Evolutionary conservation across 2,888 invertebrate species (phyloP), one percentile per base, ranked within the genome.

Genomic region (Craniophora ligustri): DNA sequence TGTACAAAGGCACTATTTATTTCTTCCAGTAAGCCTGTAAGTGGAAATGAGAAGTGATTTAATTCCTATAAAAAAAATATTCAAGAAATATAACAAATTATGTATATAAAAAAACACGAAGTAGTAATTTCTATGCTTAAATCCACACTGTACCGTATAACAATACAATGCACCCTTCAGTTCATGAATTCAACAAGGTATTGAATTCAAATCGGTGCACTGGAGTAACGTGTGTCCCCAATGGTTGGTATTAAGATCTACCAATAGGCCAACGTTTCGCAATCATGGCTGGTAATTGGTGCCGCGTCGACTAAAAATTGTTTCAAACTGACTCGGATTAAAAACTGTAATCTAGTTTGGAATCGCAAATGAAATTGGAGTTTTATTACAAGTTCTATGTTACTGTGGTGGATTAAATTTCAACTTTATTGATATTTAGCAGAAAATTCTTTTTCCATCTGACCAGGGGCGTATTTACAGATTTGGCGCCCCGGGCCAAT

Each of bases 221-320:
- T 15, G 3, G 10, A 11, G 13, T 11, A 0, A 6, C 39, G 5
- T 40, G 23, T 65, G 28, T 5, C 40, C 23, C 10, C 23, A 10
- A 23, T 23, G 10, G 2, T 23, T 10, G 2, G 23, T 10, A 3
- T 23, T n/a, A n/a, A n/a, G n/a, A 10, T 23, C 23, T 23, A 3
- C 23, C 23, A 23, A 10, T 23, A 2, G 13, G 14, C 3, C 31
- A 31, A 2, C 14, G 10, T 16, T 66, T 51, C 40, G 35, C 51
- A 65, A 66, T 59, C 45, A 41, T 59, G 23, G 16, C 41, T 19
- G 35, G 34, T 44, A 58, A 59, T 46, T 62, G 61, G 40, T 11
- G 13, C 41, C 26, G 23, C 32, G 32, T 32, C 31, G 13, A 19
- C 28, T 30, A 26, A 49, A 31, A 16, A 11, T n/a, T 23, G 3